Evolutionary conservation across 2,888 invertebrate genomes (phyloP).

Genomic region (Epistrophe grossulariae): DNA sequence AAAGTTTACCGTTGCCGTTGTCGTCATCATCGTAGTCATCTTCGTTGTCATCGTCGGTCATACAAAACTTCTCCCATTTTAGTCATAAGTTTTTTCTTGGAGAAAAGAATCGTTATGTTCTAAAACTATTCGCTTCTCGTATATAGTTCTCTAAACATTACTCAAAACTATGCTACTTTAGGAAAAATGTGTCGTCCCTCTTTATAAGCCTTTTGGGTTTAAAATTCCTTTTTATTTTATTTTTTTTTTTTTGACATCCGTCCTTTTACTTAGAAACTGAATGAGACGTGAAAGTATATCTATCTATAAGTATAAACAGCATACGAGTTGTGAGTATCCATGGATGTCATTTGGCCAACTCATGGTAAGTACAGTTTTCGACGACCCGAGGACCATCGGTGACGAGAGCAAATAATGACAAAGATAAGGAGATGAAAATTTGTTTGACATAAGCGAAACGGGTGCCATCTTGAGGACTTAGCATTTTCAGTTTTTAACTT

Average conservation of each 20-base stretch:
- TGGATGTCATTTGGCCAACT: constrained; percentile 22
- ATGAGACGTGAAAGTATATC: constrained; percentile 20
- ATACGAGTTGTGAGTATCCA: constrained; percentile 7
- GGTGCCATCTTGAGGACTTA: constrained; percentile 37
- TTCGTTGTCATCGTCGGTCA: not conserved
- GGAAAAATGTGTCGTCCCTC: constrained; percentile 34
- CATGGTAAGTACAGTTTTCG: not conserved
- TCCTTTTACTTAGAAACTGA: constrained; percentile 12
- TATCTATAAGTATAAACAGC: constrained; percentile 16
- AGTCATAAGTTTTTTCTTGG: constrained; percentile 29
- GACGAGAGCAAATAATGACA: constrained; percentile 33
- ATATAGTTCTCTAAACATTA: constrained; percentile 37
- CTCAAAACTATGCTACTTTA: constrained; percentile 50
- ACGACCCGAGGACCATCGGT: constrained; percentile 6
- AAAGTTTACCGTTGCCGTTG: constrained; percentile 47
- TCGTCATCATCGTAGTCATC: not conserved
- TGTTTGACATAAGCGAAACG: constrained; percentile 1
- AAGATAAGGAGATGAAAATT: constrained; percentile 33
- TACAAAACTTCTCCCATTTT: constrained; percentile 60
- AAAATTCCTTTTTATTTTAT: constrained; percentile 50
- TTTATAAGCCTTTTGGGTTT: constrained; percentile 43
- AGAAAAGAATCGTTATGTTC: constrained; percentile 13
- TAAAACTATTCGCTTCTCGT: not conserved
- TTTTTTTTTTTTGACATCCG: not conserved
- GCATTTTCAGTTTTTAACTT: constrained; percentile 46